A percentile compares a stretch with the other conserved stretches of the same genome.
Conservation (phyloP, 2,113 vertebrate genomes). For the Crypturellus undulatus region DNA sequence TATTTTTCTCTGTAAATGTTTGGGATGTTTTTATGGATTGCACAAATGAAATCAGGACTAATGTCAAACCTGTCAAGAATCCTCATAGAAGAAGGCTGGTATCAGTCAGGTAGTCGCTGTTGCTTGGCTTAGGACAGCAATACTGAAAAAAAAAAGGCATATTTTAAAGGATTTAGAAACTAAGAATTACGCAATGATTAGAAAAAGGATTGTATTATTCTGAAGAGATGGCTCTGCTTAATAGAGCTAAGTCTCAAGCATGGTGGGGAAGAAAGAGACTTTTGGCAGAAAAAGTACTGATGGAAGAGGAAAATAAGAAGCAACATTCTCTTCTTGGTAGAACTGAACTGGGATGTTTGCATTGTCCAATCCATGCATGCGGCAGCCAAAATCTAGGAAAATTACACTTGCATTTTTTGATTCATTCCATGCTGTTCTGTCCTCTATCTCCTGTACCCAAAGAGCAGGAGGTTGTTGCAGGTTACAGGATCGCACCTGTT, state of each 20-base stretch:
- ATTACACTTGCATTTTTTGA: neutral
- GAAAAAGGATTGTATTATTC: neutral
- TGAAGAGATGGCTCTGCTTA: neutral
- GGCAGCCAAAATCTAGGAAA: neutral
- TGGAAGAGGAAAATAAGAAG: neutral
- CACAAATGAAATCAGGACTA: neutral
- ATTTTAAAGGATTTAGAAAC: neutral
- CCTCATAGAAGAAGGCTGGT: neutral
- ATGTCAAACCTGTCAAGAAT: neutral
- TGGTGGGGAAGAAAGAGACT: accelerated
- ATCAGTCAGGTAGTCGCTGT: neutral
- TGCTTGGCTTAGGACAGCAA: neutral
- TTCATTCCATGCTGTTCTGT: neutral
- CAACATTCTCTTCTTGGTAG: neutral
- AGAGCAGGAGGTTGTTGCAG: accelerated
- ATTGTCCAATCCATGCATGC: neutral
- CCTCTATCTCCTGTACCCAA: accelerated
- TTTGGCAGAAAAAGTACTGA: neutral
- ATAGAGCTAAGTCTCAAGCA: neutral
- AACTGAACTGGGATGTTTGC: neutral
- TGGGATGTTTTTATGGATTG: neutral
- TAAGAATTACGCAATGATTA: neutral
- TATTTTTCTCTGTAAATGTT: neutral
- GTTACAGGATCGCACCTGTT: neutral
- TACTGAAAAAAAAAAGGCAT: neutral